Percentiles rank a stretch among this genome's conserved stretches.
Conservation (phyloP, 2,113 vertebrate genomes). For the Thalassoma bifasciatum region DNA sequence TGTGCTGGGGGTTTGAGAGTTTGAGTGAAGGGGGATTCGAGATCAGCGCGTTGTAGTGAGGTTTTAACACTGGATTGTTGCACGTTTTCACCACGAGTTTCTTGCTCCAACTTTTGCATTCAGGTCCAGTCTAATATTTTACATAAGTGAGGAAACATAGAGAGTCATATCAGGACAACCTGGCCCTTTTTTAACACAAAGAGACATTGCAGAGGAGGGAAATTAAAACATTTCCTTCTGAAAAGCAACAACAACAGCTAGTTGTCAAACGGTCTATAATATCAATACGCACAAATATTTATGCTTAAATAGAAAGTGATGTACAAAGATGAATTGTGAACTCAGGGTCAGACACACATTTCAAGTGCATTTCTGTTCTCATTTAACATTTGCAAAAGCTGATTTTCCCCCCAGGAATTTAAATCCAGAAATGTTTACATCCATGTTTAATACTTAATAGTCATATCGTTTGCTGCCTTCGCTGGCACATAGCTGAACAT, state of each 20-base stretch:
- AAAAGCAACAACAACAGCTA: too few species aligned
- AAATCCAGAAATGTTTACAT: background rate
- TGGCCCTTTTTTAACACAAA: background rate
- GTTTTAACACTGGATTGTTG: conserved; percentile 36
- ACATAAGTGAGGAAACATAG: background rate
- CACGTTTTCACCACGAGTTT: conserved; percentile 10
- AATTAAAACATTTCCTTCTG: too few species aligned
- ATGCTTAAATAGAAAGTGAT: background rate
- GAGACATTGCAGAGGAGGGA: background rate
- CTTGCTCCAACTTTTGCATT: background rate
- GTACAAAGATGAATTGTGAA: background rate
- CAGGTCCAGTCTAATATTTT: background rate
- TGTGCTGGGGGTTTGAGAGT: conserved; percentile 43
- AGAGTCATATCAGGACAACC: background rate
- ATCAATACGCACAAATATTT: conserved; percentile 3
- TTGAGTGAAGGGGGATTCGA: conserved; percentile 40
- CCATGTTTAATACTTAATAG: background rate
- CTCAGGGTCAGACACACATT: background rate
- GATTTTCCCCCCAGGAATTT: background rate
- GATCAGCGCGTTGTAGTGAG: conserved; percentile 43
- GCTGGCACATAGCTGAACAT: background rate
- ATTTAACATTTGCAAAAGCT: background rate
- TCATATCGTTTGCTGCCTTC: background rate
- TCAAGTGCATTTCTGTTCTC: background rate
- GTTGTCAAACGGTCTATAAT: background rate